Evolutionary conservation across 2,888 invertebrate genomes (phyloP), one percentile per base, ranked within the genome.

Genomic region (Gymnosoma rotundatum): DNA sequence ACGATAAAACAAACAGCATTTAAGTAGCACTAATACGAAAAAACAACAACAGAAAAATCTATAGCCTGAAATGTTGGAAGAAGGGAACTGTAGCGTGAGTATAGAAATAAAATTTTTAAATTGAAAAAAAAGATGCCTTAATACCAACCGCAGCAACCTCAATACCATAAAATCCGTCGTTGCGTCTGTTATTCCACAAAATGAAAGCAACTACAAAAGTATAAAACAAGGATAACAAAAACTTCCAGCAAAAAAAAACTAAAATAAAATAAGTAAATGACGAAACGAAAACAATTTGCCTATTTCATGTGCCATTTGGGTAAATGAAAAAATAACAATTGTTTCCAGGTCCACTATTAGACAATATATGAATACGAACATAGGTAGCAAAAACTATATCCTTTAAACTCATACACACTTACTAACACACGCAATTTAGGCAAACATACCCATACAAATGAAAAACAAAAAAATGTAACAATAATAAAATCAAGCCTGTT

Each of bases 291-390:
- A 86, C 87, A 87, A 86, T 86, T 83, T 80, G 21, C 78, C 83
- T 78, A 85, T 83, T 87, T 80, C 78, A 74, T 82, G 45, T 82
- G 75, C 58, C 75, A 82, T 76, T 82, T 70, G 74, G 60, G 60
- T 66, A 87, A 86, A 86, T 87, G 86, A 85, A 87, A 87, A 87
- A 87, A 88, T 85, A 86, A 87, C 83, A 88, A 86, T 86, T 87
- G 86, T 82, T 78, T 78, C 76, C 78, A 78, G 70, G 78, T 81
- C 64, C 78, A 78, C 69, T 64, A 58, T 18, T 32, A 75, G 70
- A 36, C 78, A 38, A 48, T 36, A 63, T 61, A 66, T 38, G 42
- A 69, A 70, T 63, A 0, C 60, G 42, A 42, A 21, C 61, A 61
- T 50, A 25, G 75, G 48, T 50, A 75, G 20, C 21, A 42, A 84